phyloP scores from a whole-genome alignment of 2,888 invertebrate species.

The Tortricodes alternella region DNA sequence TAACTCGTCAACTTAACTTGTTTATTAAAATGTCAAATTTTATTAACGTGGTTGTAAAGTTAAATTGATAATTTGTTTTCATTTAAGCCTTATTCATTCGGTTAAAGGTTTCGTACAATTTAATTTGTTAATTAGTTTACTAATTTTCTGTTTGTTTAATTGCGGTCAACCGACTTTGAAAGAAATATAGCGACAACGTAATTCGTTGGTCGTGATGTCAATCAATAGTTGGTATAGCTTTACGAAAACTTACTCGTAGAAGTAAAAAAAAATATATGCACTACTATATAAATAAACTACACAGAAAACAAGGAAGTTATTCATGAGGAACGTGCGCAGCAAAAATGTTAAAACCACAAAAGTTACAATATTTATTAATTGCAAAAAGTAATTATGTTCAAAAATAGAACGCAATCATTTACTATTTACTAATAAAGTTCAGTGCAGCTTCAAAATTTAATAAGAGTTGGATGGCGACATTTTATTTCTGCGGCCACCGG shows the following conservation, averaged over 20 bases:
- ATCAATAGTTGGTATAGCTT: no score
- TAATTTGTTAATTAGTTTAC: not conserved
- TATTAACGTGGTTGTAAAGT: slow-evolving; percentile 9
- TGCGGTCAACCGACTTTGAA: no score
- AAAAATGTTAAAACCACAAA: no score
- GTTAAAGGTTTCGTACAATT: not conserved
- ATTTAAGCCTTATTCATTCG: not conserved
- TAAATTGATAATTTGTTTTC: slow-evolving; percentile 6
- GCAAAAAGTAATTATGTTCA: no score
- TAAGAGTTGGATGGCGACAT: not conserved
- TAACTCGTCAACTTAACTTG: slow-evolving; percentile 6
- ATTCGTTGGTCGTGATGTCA: no score
- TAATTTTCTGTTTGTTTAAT: not conserved
- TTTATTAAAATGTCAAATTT: slow-evolving; percentile 10
- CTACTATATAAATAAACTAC: no score
- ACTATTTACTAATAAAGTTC: not conserved
- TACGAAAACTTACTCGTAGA: no score
- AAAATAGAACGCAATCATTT: not conserved
- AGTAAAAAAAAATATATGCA: no score
- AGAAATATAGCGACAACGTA: no score
- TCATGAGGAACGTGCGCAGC: no score
- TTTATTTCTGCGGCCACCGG: not conserved
- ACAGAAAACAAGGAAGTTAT: no score
- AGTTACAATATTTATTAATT: no score
- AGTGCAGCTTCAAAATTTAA: slow-evolving; percentile 1